These are phyloP conservation scores for Basileuterus tristriatus DNA, from an alignment of 2,797 vertebrate species.

Conservation along the genomic window DNA sequence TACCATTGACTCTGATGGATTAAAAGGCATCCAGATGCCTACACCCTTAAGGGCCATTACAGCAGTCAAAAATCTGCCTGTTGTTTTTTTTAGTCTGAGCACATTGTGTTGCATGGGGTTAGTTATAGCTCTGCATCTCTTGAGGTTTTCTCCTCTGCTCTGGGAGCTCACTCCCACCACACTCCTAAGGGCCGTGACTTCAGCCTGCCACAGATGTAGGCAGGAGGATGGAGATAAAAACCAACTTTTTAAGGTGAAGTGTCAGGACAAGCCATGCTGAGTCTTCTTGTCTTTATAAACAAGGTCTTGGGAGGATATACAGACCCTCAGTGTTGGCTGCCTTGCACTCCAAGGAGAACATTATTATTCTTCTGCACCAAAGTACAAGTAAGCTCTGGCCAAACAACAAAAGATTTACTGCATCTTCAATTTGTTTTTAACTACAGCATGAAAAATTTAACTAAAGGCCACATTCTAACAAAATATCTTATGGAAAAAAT, in stretches of 20 bases:
- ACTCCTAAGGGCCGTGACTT: background rate
- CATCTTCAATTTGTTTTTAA: conserved; percentile 22
- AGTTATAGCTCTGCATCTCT: accelerated
- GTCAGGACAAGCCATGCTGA: background rate
- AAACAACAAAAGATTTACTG: conserved; percentile 21
- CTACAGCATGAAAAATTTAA: conserved; percentile 32
- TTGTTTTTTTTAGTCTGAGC: background rate
- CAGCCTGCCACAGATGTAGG: background rate
- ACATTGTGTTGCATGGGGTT: background rate
- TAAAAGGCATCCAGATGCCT: background rate
- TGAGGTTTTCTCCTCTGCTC: background rate
- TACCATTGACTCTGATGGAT: background rate
- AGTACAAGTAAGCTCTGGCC: background rate
- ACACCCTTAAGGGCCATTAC: background rate
- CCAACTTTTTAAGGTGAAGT: background rate
- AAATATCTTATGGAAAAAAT: conserved; percentile 28
- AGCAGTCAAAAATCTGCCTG: background rate
- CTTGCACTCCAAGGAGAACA: background rate
- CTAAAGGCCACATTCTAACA: background rate
- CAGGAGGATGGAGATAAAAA: background rate
- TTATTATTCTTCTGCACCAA: background rate
- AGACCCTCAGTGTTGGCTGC: background rate
- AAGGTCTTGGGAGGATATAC: background rate
- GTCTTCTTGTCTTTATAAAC: background rate
- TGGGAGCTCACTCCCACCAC: background rate